Evolutionary conservation across 2,113 vertebrate species (phyloP).

Genomic region (Sorex araneus): DNA sequence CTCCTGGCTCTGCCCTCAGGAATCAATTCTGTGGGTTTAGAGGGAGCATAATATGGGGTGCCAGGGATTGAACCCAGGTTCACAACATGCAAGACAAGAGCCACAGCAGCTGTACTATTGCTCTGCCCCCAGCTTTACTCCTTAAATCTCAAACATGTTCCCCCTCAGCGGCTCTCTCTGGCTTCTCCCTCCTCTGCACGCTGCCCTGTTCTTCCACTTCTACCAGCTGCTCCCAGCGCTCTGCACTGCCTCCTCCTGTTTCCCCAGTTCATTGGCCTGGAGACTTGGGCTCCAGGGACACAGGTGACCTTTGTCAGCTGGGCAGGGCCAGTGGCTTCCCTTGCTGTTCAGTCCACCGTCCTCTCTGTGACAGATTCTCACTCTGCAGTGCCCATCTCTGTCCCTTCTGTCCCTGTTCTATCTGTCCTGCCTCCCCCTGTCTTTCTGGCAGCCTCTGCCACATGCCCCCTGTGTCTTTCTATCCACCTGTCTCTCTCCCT

Average conservation of each 20-base stretch:
- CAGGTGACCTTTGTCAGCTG: neutral
- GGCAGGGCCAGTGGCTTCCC: neutral
- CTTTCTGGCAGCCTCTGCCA: neutral
- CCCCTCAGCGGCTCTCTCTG: neutral
- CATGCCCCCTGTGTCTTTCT: neutral
- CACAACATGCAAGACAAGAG: too few species aligned
- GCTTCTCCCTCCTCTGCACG: neutral
- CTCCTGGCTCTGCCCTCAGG: too few species aligned
- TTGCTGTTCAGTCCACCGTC: neutral
- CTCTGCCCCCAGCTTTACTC: neutral
- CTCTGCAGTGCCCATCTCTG: neutral
- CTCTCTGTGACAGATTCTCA: neutral
- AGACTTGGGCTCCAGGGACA: neutral
- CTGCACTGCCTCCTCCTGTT: fast-evolving
- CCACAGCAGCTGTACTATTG: too few species aligned
- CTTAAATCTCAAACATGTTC: constrained; percentile 13
- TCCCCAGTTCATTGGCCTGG: fast-evolving
- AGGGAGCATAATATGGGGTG: too few species aligned
- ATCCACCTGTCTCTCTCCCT: neutral
- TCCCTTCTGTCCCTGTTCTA: neutral
- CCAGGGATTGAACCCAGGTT: too few species aligned
- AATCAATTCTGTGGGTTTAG: too few species aligned
- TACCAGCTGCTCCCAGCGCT: neutral
- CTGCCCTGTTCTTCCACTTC: neutral
- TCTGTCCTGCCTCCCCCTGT: neutral